Percentiles rank a stretch among this genome's conserved stretches.
Conservation (phyloP, 2,888 invertebrate species). For the Automeris io region DNA sequence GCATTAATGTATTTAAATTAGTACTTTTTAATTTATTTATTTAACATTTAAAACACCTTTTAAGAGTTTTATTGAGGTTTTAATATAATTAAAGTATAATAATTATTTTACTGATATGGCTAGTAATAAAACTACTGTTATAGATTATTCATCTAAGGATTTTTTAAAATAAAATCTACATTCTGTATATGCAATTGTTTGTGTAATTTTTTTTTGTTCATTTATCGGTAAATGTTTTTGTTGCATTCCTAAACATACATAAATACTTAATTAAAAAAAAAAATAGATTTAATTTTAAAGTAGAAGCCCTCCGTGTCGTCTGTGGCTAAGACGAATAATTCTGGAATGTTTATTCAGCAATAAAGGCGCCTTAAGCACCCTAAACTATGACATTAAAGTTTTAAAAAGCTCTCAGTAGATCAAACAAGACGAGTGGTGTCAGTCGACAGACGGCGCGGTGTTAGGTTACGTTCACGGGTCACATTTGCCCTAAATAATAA, state of each 20-base stretch:
- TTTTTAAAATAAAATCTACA: no score
- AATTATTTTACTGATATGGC: no score
- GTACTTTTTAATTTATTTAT: constrained; percentile 42
- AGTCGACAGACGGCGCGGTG: constrained; percentile 62
- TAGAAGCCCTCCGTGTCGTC: neutral
- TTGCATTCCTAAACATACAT: constrained; percentile 3
- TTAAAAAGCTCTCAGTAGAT: constrained; percentile 77
- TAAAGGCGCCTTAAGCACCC: constrained; percentile 67
- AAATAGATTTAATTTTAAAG: constrained; percentile 3
- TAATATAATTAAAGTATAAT: no score
- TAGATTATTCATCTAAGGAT: no score
- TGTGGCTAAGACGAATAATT: constrained; percentile 44
- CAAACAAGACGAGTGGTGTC: constrained; percentile 70
- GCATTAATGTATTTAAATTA: constrained; percentile 35
- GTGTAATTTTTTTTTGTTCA: no score
- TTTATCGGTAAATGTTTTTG: neutral
- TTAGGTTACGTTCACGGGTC: constrained; percentile 61
- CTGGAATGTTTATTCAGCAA: constrained; percentile 66
- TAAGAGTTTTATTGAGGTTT: no score
- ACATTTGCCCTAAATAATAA: constrained; percentile 73
- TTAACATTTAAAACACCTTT: no score
- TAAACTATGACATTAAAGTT: constrained; percentile 74
- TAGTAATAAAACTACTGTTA: no score
- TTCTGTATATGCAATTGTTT: no score
- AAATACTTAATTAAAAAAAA: neutral